A percentile compares a stretch with the other conserved stretches of the same genome.
phyloP scores from a whole-genome alignment of 2,113 vertebrate species.

The Chaetops frenatus region DNA sequence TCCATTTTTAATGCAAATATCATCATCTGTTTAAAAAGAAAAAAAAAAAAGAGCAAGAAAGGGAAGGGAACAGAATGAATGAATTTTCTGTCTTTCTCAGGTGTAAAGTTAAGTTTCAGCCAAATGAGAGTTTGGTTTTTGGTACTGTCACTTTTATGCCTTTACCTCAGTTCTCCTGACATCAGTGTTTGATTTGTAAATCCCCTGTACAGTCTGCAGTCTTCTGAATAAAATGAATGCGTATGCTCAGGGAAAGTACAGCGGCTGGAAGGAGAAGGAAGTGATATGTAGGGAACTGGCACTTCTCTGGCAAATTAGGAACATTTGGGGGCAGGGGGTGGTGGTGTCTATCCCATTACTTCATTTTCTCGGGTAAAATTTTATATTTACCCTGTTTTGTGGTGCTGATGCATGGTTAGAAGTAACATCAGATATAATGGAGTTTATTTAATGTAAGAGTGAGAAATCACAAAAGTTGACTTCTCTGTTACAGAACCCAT shows the following conservation, averaged over 20 bases:
- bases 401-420: background rate
- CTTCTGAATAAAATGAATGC: background rate
- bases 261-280: background rate
- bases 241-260: background rate
- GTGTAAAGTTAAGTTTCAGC: background rate
- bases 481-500: background rate
- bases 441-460: background rate
- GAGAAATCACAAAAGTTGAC: background rate
- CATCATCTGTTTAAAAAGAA: background rate
- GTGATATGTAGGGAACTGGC: background rate
- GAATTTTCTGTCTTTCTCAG: background rate
- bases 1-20: background rate
- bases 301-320: background rate
- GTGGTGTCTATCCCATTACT: background rate
- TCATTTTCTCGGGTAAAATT: background rate
- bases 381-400: background rate
- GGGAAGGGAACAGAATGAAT: background rate
- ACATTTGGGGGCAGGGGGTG: fast-evolving
- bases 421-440: background rate
- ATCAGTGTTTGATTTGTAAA: background rate
- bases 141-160: background rate
- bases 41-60: background rate
- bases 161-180: background rate
- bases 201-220: background rate
- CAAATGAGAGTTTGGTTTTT: background rate